Conservation (phyloP, 2,888 invertebrate genomes). For the Trimorus sp. region DNA sequence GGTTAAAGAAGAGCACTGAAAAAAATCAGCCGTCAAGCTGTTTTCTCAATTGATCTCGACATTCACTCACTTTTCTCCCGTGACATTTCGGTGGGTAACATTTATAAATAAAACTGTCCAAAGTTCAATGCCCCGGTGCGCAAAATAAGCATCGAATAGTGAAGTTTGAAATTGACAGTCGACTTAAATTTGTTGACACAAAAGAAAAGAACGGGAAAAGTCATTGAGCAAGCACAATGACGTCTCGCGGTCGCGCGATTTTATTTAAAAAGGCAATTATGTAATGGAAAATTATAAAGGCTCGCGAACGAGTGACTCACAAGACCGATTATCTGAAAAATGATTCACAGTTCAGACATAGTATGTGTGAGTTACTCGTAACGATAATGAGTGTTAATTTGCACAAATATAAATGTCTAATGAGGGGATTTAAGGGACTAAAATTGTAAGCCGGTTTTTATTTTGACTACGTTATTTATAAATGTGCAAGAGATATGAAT, state of each 20-base stretch:
- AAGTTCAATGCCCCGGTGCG: constrained; percentile 36
- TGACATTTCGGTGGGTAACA: too few species aligned
- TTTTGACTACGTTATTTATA: constrained; percentile 7
- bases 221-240: constrained; percentile 20
- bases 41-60: too few species aligned
- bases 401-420: constrained; percentile 28
- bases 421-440: constrained; percentile 20
- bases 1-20: too few species aligned
- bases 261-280: constrained; percentile 34
- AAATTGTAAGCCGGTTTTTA: constrained; percentile 7
- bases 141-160: constrained; percentile 15
- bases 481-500: constrained; percentile 9
- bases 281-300: constrained; percentile 50
- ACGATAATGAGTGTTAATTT: constrained; percentile 31
- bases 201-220: constrained; percentile 18
- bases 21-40: too few species aligned
- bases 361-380: constrained; percentile 35
- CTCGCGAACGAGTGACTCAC: constrained; percentile 40
- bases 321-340: constrained; percentile 38
- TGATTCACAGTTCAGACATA: constrained; percentile 40
- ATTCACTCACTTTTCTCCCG: too few species aligned
- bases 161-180: constrained; percentile 23
- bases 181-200: constrained; percentile 29
- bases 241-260: constrained; percentile 1
- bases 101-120: constrained; percentile 17